Percentiles rank a stretch among this genome's conserved stretches.
Conservation (phyloP, 2,113 vertebrate species). For the Paralichthys olivaceus region DNA sequence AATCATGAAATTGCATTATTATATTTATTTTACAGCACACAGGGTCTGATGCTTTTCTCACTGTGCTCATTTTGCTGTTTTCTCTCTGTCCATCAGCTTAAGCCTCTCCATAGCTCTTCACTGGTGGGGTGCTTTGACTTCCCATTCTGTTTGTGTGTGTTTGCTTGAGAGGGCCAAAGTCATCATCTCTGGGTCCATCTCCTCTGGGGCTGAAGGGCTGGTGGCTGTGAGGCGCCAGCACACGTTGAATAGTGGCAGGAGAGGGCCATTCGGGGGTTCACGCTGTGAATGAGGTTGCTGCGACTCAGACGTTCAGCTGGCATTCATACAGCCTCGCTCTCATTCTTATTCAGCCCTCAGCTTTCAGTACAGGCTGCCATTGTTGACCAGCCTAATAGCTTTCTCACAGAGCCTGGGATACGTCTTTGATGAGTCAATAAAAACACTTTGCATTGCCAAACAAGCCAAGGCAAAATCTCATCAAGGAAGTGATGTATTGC, state of each 20-base stretch:
- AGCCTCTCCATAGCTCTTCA: constrained; percentile 21
- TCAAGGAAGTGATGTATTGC: constrained; percentile 42
- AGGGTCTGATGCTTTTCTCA: neutral
- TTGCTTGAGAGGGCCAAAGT: constrained; percentile 58
- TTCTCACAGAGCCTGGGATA: constrained; percentile 50
- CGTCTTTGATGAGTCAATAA: constrained; percentile 72
- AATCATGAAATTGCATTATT: too few species aligned
- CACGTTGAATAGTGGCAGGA: constrained; percentile 48
- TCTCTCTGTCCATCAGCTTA: constrained; percentile 1
- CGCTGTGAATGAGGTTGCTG: constrained; percentile 59
- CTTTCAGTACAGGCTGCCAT: constrained; percentile 59
- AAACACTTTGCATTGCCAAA: constrained; percentile 63
- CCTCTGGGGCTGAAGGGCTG: constrained; percentile 43
- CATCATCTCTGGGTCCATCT: constrained; percentile 53
- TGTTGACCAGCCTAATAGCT: constrained; percentile 71
- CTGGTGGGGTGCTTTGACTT: constrained; percentile 26
- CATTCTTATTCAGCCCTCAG: constrained; percentile 62
- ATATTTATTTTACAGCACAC: neutral
- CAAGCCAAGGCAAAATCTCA: constrained; percentile 44
- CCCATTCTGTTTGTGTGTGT: constrained; percentile 33
- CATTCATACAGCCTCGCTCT: constrained; percentile 41
- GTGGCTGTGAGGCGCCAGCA: constrained; percentile 26
- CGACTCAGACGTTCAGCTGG: constrained; percentile 51
- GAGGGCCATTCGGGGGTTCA: constrained; percentile 39
- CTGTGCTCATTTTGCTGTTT: constrained; percentile 2